Percentiles rank a stretch among this genome's conserved stretches.
Evolutionary conservation across 1,140 invertebrate species (phyloP).

Genomic region (Habropoda laboriosa): DNA sequence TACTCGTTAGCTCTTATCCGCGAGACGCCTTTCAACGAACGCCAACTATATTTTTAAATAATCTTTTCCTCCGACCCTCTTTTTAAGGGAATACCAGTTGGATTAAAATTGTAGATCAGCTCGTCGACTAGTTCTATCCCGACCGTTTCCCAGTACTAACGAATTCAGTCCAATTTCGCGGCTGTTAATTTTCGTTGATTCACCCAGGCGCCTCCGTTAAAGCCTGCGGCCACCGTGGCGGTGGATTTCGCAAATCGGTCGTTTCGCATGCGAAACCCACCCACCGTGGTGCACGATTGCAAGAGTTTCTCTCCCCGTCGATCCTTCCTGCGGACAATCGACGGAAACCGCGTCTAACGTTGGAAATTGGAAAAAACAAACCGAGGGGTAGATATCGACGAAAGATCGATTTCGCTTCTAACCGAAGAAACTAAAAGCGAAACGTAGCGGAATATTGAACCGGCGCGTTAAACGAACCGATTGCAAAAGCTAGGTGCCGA

Average conservation of each 20-base stretch:
- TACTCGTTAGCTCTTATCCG: slow-evolving; percentile 33
- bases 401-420: no score
- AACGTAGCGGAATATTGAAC: no score
- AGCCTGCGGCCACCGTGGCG: slow-evolving; percentile 1
- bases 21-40: background rate
- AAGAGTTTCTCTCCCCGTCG: slow-evolving; percentile 41
- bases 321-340: background rate
- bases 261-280: slow-evolving; percentile 61
- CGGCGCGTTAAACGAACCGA: no score
- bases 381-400: no score
- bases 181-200: slow-evolving; percentile 31
- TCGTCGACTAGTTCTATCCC: no score
- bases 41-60: slow-evolving; percentile 5
- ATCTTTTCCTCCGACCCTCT: background rate
- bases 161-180: background rate
- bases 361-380: no score
- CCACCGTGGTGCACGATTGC: slow-evolving; percentile 46
- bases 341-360: no score
- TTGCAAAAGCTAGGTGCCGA: background rate
- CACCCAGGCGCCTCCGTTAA: background rate
- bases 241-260: slow-evolving; percentile 57
- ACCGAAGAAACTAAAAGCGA: background rate
- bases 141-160: background rate
- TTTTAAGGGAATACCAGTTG: background rate
- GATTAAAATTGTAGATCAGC: no score